Evolutionary conservation across 2,797 vertebrate species (phyloP).

Genomic region (Morus bassanus): DNA sequence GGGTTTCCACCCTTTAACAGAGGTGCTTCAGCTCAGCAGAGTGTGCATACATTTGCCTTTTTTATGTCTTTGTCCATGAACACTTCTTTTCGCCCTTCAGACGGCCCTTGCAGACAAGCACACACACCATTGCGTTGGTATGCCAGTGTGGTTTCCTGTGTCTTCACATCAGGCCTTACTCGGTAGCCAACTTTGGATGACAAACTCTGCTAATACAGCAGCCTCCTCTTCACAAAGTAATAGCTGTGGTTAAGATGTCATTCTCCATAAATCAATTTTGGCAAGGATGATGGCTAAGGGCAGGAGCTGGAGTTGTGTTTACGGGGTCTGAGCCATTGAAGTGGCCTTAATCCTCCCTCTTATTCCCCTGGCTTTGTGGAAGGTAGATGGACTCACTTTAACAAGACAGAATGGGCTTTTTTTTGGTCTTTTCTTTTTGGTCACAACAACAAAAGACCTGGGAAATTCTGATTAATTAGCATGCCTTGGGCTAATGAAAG

Average conservation of each 20-base stretch:
- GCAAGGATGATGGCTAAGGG: constrained; percentile 45
- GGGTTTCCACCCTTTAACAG: constrained; percentile 13
- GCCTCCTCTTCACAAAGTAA: constrained; percentile 38
- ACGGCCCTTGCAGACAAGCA: background rate
- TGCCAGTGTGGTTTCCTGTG: constrained; percentile 49
- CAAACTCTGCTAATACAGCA: constrained; percentile 28
- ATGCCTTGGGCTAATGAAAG: constrained; percentile 69
- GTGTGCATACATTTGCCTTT: background rate
- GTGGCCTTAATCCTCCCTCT: constrained; percentile 71
- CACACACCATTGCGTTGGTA: background rate
- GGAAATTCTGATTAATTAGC: constrained; percentile 77
- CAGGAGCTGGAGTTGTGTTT: constrained; percentile 57
- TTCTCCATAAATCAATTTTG: constrained; percentile 68
- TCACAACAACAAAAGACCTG: constrained; percentile 63
- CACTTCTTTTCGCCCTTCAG: background rate
- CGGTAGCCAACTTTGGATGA: constrained; percentile 61
- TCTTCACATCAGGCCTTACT: constrained; percentile 53
- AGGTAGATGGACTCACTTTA: constrained; percentile 61
- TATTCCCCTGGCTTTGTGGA: constrained; percentile 55
- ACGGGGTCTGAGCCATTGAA: constrained; percentile 56
- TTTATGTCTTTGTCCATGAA: background rate
- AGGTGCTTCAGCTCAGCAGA: background rate
- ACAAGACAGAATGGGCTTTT: constrained; percentile 54
- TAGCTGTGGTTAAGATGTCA: constrained; percentile 69
- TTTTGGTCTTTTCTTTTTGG: constrained; percentile 44